These are phyloP conservation scores for Siderastrea radians DNA, from an alignment of 92 coral and sea anemone species.

Conservation along the genomic window DNA sequence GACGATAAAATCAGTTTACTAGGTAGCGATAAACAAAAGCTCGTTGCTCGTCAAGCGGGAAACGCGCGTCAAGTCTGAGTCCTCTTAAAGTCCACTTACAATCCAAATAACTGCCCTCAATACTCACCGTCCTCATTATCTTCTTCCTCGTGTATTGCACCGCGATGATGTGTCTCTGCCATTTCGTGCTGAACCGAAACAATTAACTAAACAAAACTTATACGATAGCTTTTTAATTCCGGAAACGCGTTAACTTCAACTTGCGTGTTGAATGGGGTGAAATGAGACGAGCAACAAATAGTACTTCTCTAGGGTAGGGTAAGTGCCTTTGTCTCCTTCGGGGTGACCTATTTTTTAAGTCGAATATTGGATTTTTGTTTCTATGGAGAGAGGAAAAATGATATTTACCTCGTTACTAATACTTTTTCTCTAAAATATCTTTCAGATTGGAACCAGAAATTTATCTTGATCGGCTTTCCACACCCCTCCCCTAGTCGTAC, in stretches of 20 bases:
- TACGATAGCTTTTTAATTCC: neutral
- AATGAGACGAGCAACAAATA: neutral
- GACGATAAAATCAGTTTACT: neutral
- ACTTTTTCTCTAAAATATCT: neutral
- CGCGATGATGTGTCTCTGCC: slow-evolving; percentile 22
- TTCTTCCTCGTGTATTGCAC: slow-evolving; percentile 15
- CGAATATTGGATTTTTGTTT: neutral
- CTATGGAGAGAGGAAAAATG: neutral
- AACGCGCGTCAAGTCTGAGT: neutral
- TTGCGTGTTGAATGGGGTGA: neutral
- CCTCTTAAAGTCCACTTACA: neutral
- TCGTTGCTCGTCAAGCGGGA: neutral
- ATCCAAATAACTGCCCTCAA: neutral
- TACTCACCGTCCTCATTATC: slow-evolving; percentile 42
- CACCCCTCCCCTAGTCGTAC: slow-evolving; percentile 4
- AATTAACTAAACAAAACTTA: neutral
- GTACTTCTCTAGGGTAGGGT: slow-evolving; percentile 22
- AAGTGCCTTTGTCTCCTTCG: neutral
- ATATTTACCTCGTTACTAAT: neutral
- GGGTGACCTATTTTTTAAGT: neutral
- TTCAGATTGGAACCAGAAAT: neutral
- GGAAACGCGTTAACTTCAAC: neutral
- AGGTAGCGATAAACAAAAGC: neutral
- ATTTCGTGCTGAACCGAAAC: slow-evolving; percentile 8
- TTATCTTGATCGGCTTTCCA: neutral